A percentile compares a stretch with the other conserved stretches of the same genome.
phyloP scores from a whole-genome alignment of 2,113 vertebrate genomes.

The Maylandia zebra region DNA sequence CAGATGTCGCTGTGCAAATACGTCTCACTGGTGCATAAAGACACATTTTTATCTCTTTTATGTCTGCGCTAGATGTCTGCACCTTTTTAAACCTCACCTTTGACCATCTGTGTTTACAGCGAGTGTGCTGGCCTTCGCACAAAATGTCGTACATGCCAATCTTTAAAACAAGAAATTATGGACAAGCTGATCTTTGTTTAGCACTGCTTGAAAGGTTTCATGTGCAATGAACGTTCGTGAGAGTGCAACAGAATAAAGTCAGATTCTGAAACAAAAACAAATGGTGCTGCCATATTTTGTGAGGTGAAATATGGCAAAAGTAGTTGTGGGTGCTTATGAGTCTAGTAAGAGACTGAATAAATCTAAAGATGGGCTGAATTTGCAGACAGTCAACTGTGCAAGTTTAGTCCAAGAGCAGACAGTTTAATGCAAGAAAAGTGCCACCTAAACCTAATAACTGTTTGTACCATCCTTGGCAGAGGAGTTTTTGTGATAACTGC shows the following conservation, averaged over 20 bases:
- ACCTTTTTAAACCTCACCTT: not conserved
- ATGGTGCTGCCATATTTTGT: not conserved
- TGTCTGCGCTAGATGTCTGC: not conserved
- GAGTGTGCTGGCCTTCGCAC: not conserved
- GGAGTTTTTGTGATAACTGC: not conserved
- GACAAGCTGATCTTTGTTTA: not conserved
- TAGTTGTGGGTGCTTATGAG: not conserved
- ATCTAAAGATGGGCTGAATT: not conserved
- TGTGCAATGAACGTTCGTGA: fast-evolving
- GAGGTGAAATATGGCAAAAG: not conserved
- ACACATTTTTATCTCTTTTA: not conserved
- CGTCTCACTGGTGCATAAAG: not conserved
- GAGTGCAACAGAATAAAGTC: not conserved
- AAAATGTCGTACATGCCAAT: not conserved
- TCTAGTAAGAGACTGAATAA: not conserved
- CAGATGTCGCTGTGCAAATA: not conserved
- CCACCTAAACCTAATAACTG: not conserved
- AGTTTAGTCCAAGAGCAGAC: not conserved
- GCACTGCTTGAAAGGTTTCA: not conserved
- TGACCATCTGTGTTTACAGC: not conserved
- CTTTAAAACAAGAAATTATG: not conserved
- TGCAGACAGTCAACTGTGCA: not conserved
- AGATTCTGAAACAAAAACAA: not conserved
- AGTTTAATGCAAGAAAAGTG: not conserved
- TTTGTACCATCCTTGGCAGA: not conserved